Evolutionary conservation across 2,797 vertebrate genomes (phyloP).

Genomic region (Taenioides sp.): DNA sequence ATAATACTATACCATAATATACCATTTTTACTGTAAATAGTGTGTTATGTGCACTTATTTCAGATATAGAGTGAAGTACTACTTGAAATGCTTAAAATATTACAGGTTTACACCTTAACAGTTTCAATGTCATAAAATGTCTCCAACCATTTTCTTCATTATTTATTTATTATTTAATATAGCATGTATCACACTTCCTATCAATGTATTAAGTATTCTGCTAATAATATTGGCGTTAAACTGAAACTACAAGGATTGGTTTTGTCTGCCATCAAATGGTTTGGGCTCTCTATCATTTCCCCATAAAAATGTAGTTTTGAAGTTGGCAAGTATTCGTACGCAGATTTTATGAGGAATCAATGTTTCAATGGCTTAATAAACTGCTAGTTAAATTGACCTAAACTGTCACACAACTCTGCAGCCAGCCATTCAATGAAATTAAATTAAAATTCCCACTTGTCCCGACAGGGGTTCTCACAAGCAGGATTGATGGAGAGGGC

Average conservation of each 20-base stretch:
- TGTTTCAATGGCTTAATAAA: slow-evolving; percentile 43
- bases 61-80: neutral
- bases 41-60: neutral
- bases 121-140: no score
- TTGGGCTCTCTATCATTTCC: slow-evolving; percentile 20
- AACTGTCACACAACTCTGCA: slow-evolving; percentile 17
- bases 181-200: no score
- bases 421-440: slow-evolving; percentile 23
- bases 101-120: no score
- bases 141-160: no score
- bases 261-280: neutral
- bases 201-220: neutral
- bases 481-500: slow-evolving; percentile 38
- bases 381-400: slow-evolving; percentile 22
- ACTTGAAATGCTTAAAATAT: neutral
- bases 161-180: no score
- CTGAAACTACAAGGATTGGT: slow-evolving; percentile 16
- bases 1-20: neutral
- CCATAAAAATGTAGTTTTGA: slow-evolving; percentile 25
- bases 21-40: neutral
- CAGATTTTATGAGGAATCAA: slow-evolving; percentile 36
- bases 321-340: slow-evolving; percentile 4
- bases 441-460: slow-evolving; percentile 33
- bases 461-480: slow-evolving; percentile 32
- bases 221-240: slow-evolving; percentile 34